Evolutionary conservation across 2,888 invertebrate species (phyloP).

Genomic region (Leptopterna dolabrata): DNA sequence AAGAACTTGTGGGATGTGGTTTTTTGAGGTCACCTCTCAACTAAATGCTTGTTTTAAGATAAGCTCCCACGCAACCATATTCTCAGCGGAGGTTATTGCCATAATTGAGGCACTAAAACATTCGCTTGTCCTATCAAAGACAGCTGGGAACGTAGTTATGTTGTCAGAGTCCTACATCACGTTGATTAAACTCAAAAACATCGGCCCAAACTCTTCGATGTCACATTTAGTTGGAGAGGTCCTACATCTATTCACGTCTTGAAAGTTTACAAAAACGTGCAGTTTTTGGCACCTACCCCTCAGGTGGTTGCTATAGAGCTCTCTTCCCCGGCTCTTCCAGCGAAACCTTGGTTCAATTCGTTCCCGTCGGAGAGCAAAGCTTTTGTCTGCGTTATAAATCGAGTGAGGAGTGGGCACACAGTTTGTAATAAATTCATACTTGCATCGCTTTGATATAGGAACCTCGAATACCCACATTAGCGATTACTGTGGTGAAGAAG

Average conservation of each 20-base stretch:
- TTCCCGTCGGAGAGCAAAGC: not conserved
- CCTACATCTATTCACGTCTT: not conserved
- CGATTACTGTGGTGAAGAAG: not conserved
- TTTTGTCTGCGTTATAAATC: not conserved
- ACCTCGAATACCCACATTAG: not conserved
- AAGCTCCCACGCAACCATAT: not conserved
- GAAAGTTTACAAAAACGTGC: not conserved
- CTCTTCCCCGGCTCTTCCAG: not conserved
- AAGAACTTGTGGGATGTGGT: too few relatives aligned
- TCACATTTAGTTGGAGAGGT: not conserved
- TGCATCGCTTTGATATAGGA: not conserved
- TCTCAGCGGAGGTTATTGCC: not conserved
- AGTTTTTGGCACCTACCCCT: not conserved
- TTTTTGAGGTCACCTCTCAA: not conserved
- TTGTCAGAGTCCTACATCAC: not conserved
- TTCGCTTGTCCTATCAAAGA: not conserved
- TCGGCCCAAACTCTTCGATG: not conserved
- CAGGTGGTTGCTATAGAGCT: not conserved
- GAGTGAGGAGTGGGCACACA: not conserved
- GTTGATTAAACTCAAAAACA: not conserved
- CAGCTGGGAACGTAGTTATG: not conserved
- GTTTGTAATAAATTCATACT: not conserved
- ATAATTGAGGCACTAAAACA: not conserved
- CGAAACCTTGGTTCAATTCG: not conserved
- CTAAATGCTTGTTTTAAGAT: not conserved